Conservation (phyloP, 2,113 vertebrate species). For the Oophaga pumilio region DNA sequence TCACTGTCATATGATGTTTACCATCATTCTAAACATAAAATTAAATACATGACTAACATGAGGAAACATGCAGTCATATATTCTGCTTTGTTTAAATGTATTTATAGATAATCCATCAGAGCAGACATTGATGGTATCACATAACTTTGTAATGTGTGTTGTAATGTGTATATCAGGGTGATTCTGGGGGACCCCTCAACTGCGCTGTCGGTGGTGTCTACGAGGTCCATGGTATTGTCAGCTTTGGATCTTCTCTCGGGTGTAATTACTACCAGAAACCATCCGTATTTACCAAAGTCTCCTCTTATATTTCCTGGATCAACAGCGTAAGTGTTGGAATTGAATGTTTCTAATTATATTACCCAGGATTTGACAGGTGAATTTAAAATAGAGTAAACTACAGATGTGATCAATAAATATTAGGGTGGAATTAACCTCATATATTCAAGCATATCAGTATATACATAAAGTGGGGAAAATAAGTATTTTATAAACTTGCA, state of each 20-base stretch:
- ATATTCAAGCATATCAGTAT: too few relatives aligned
- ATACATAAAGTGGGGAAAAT: too few relatives aligned
- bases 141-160: background rate
- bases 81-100: background rate
- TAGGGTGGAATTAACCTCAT: too few relatives aligned
- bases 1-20: background rate
- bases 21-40: background rate
- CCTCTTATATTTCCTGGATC: slow-evolving; percentile 86
- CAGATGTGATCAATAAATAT: too few relatives aligned
- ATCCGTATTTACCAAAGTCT: slow-evolving; percentile 87
- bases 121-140: background rate
- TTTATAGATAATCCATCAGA: background rate
- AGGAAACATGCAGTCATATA: background rate
- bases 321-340: slow-evolving; percentile 67
- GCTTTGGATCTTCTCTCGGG: slow-evolving; percentile 82
- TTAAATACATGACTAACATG: background rate
- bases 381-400: too few relatives aligned
- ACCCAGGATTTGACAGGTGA: background rate
- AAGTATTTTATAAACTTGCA: too few relatives aligned
- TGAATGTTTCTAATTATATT: background rate
- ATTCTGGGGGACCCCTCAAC: slow-evolving; percentile 88
- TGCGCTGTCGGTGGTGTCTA: slow-evolving; percentile 77
- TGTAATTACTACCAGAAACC: slow-evolving; percentile 81
- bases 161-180: slow-evolving; percentile 71
- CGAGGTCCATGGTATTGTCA: slow-evolving; percentile 83